These are phyloP conservation scores for Caiman crocodilus DNA, from an alignment of 2,797 vertebrate species.

Conservation along the genomic window DNA sequence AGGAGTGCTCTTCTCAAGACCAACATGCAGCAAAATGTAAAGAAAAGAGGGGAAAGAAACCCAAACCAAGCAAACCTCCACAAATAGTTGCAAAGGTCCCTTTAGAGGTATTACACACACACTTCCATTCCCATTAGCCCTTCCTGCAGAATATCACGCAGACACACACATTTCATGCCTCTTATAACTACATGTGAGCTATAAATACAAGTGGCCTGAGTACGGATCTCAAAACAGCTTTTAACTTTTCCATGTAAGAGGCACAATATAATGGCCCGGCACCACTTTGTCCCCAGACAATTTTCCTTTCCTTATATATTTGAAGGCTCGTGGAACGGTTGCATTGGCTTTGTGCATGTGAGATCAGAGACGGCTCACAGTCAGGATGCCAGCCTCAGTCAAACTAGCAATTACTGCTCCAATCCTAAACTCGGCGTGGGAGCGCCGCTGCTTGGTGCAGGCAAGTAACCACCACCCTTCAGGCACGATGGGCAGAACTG, in stretches of 20 bases:
- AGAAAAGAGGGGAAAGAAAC: neutral
- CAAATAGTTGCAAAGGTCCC: neutral
- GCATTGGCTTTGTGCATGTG: neutral
- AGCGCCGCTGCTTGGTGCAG: neutral
- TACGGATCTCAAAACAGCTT: neutral
- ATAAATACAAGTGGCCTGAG: neutral
- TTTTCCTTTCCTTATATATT: neutral
- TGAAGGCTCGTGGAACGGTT: neutral
- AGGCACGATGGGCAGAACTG: slow-evolving; percentile 50
- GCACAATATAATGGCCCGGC: neutral
- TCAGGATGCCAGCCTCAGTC: neutral
- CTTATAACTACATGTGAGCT: neutral
- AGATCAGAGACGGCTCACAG: neutral
- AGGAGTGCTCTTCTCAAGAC: neutral
- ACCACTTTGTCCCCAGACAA: neutral
- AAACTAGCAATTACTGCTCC: neutral
- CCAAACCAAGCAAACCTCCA: neutral
- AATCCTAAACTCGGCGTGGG: neutral
- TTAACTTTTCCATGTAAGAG: neutral
- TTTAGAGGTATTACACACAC: neutral
- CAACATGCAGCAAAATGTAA: neutral
- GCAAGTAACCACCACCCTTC: neutral
- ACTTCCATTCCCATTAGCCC: neutral
- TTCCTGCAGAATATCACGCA: neutral
- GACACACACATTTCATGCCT: fast-evolving